Evolutionary conservation across 1,140 invertebrate species (phyloP).

Genomic region (Zaprionus africanus): DNA sequence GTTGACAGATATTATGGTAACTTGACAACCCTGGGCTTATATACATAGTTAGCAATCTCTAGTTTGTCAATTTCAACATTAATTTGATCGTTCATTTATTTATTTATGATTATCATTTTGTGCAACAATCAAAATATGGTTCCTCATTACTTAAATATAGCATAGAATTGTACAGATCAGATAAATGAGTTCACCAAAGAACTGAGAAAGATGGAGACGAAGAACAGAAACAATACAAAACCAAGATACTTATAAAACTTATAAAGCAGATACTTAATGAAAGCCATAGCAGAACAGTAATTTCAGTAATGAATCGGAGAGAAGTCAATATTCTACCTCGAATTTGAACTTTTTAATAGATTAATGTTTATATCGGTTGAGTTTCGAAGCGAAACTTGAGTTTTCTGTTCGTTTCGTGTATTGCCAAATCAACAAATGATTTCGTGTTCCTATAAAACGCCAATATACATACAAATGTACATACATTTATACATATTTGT

Average conservation of each 20-base stretch:
- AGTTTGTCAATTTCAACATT: not conserved
- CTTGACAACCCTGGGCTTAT: conserved; percentile 24
- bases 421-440: conserved; percentile 44
- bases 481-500: conserved; percentile 2
- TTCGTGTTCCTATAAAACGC: conserved; percentile 53
- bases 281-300: conserved; percentile 28
- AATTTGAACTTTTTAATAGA: conserved; percentile 44
- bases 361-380: conserved; percentile 31
- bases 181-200: conserved; percentile 33
- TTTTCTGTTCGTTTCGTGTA: conserved; percentile 19
- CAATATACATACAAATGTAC: conserved; percentile 17
- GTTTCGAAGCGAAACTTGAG: conserved; percentile 5
- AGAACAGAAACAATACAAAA: not conserved
- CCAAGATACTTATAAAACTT: conserved; percentile 14
- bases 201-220: not conserved
- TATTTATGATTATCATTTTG: conserved; percentile 8
- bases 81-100: conserved; percentile 4
- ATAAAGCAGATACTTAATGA: conserved; percentile 16
- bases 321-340: conserved; percentile 55
- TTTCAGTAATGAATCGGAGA: not conserved
- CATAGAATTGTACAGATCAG: conserved; percentile 40
- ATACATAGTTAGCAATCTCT: conserved; percentile 4
- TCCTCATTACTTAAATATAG: conserved; percentile 53
- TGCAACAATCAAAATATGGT: conserved; percentile 58
- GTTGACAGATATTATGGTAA: conserved; percentile 16